Evolutionary conservation across 92 coral and sea anemone genomes (phyloP).

Genomic region (Umimayanthus chanpuru): DNA sequence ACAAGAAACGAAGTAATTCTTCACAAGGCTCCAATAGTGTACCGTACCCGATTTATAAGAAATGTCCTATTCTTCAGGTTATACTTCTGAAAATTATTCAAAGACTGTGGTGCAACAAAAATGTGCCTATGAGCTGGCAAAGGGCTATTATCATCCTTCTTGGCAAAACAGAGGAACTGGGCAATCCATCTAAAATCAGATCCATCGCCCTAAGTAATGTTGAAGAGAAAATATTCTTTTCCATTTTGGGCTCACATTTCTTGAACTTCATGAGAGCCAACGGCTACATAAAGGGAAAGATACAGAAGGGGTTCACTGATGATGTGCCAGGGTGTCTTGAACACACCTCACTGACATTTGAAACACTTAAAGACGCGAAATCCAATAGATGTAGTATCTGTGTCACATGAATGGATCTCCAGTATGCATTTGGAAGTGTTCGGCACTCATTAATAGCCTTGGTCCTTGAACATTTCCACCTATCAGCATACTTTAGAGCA

Average conservation of each 20-base stretch:
- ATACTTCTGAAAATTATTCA: neutral
- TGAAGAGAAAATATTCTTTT: no score
- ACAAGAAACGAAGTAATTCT: no score
- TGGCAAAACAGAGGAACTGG: neutral
- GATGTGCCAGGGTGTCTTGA: no score
- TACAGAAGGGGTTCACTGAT: no score
- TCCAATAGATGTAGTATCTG: conserved; percentile 11
- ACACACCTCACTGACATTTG: no score
- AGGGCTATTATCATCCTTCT: neutral
- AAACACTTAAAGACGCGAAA: no score
- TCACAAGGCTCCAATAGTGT: neutral
- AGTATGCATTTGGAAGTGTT: conserved; percentile 13
- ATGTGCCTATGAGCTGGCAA: no score
- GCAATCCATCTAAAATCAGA: neutral
- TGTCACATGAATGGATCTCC: conserved; percentile 10
- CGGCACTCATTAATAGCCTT: no score
- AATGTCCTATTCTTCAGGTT: no score
- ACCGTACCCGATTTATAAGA: neutral
- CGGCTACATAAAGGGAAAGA: no score
- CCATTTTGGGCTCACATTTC: no score
- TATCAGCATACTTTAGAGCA: neutral
- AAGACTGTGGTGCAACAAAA: neutral
- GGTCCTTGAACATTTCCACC: neutral
- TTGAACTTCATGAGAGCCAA: no score
- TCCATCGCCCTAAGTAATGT: neutral